Evolutionary conservation across 2,797 vertebrate species (phyloP).

Genomic region (Nannoperca obscura): DNA sequence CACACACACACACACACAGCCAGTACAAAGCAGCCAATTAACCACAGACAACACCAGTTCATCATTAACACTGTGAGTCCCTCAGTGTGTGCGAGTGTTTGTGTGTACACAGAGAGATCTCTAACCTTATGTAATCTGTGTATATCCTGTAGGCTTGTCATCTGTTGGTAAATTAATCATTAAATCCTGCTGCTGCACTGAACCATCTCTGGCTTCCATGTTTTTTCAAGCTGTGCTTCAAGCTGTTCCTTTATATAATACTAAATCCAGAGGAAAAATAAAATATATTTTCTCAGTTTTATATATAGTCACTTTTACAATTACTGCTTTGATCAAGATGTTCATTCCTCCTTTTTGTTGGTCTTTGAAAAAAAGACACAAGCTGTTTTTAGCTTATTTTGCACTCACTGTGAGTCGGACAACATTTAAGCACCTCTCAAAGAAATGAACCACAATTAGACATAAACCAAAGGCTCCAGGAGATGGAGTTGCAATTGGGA

Average conservation of each 20-base stretch:
- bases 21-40: constrained; percentile 59
- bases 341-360: background rate
- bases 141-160: constrained; percentile 72
- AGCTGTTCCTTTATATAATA: constrained; percentile 69
- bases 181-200: constrained; percentile 66
- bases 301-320: background rate
- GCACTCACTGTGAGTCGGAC: constrained; percentile 4
- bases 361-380: background rate
- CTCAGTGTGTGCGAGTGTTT: constrained; percentile 38
- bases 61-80: constrained; percentile 60
- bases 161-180: constrained; percentile 80
- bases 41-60: constrained; percentile 51
- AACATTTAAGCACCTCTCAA: constrained; percentile 14
- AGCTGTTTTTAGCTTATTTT: background rate
- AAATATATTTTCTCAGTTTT: background rate
- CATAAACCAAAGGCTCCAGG: constrained; percentile 32
- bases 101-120: constrained; percentile 52
- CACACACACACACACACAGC: background rate
- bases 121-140: constrained; percentile 74
- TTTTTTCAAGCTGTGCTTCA: constrained; percentile 67
- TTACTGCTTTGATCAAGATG: background rate
- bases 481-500: constrained; percentile 47
- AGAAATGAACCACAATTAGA: constrained; percentile 50
- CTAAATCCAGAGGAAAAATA: constrained; percentile 21
- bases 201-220: constrained; percentile 52